Evolutionary conservation across 2,113 vertebrate genomes (phyloP), one percentile per base, ranked within the genome.

Genomic region (Sardina pilchardus): DNA sequence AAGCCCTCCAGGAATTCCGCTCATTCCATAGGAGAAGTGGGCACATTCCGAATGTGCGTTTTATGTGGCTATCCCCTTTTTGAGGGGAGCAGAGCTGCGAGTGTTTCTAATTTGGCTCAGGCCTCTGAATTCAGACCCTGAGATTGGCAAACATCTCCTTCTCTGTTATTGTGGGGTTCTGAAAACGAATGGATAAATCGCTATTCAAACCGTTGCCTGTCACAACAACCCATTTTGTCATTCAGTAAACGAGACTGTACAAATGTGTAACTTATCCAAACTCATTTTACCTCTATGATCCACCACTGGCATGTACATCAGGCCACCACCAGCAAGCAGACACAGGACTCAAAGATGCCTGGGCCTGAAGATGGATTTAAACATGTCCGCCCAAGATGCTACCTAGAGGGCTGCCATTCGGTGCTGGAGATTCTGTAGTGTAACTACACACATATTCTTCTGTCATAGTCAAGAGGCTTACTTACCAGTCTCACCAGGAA

Each of bases 1-100:
- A 30, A 17, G 4, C 12, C 0, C 16, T 88, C 90, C 87, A 88
- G 91, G 92, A 94, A 95, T 94, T 91, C 91, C 89, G 85, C 89
- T 90, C 89, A 88, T 94, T 90, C 90, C 91, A 67, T 85, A 88
- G 34, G 82, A 71, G 90, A 92, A 93, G 90, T 89, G 90, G n/a
- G 86, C 87, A 80, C 91, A 92, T 95, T 93, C 91, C 90, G 82
- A 45, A 88, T 43, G n/a, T 90, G 89, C 87, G 88, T 87, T 90
- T 92, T 91, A 89, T 89, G 90, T 84, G 93, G 91, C 90, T 90
- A 42, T 42, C 90, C 59, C 59, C 21, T 21, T n/a, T 63, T 63
- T 21, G 63, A 71, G 9, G 26, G 63, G 26, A 14, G 63, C 9
- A 34, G 63, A 71, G 30, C 30, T 17, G 30, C 21, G 71, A 78